These are phyloP conservation scores for Myotis davidii DNA, from an alignment of 2,113 vertebrate species.

Conservation along the genomic window DNA sequence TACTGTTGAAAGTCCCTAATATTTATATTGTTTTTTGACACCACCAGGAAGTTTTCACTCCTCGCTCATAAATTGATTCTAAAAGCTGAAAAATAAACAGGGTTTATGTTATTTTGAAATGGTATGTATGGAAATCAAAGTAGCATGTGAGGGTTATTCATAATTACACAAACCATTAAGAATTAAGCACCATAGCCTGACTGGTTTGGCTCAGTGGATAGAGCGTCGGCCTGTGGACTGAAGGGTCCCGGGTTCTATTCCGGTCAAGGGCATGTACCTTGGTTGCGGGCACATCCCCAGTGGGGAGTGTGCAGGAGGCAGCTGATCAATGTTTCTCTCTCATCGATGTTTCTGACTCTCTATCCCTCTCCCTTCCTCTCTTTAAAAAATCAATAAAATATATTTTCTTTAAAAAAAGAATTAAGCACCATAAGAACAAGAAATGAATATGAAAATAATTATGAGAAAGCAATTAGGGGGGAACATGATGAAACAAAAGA, in stretches of 20 bases:
- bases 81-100: not conserved
- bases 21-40: not conserved
- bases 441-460: not conserved
- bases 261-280: too few species aligned
- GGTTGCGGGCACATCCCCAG: too few species aligned
- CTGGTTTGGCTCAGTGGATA: too few species aligned
- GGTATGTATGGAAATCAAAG: not conserved
- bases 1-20: not conserved
- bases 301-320: too few species aligned
- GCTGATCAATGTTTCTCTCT: too few species aligned
- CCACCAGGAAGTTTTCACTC: not conserved
- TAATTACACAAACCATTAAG: not conserved
- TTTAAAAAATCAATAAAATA: too few species aligned
- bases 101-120: not conserved
- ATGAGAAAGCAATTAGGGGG: not conserved
- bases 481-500: not conserved
- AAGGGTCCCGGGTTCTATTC: too few species aligned
- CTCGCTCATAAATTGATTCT: not conserved
- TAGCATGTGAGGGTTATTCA: not conserved
- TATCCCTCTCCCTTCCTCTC: too few species aligned
- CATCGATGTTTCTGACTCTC: too few species aligned
- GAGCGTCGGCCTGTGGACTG: too few species aligned
- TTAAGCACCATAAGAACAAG: not conserved
- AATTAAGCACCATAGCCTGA: not conserved
- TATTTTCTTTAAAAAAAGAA: not conserved